Conservation (phyloP, 1,140 invertebrate genomes). For the Melipona quadrifasciata region DNA sequence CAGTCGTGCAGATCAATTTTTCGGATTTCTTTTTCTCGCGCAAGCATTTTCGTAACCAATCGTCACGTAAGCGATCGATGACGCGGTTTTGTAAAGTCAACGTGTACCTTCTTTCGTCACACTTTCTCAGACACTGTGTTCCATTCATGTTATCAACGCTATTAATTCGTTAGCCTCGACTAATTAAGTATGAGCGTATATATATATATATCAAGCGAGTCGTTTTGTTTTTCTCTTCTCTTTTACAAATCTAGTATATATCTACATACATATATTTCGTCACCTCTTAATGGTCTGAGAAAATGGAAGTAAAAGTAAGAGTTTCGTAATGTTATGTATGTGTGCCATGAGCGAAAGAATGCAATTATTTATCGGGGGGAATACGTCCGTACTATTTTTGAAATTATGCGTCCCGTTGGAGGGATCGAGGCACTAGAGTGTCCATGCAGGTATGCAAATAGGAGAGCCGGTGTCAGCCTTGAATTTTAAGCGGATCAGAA, state of each 20-base stretch:
- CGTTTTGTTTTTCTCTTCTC: neutral
- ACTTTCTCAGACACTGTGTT: neutral
- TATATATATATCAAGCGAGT: neutral
- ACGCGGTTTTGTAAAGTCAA: neutral
- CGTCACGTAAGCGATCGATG: neutral
- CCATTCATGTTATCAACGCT: neutral
- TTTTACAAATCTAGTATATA: neutral
- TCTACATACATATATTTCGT: neutral
- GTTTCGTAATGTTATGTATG: neutral
- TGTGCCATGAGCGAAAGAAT: neutral
- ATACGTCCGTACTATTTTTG: neutral
- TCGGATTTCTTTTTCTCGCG: neutral
- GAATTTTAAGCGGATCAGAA: slow-evolving; percentile 49
- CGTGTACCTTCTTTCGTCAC: neutral
- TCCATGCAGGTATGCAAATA: neutral
- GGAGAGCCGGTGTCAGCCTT: slow-evolving; percentile 32
- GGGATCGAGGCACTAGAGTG: no score
- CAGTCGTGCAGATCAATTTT: neutral
- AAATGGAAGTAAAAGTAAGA: neutral
- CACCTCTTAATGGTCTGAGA: neutral
- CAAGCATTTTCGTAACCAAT: neutral
- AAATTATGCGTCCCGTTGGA: neutral
- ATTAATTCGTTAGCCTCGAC: neutral
- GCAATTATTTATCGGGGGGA: neutral
- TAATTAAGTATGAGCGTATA: neutral